Conservation (phyloP, 2,888 invertebrate species). For the Julus scanicus region DNA sequence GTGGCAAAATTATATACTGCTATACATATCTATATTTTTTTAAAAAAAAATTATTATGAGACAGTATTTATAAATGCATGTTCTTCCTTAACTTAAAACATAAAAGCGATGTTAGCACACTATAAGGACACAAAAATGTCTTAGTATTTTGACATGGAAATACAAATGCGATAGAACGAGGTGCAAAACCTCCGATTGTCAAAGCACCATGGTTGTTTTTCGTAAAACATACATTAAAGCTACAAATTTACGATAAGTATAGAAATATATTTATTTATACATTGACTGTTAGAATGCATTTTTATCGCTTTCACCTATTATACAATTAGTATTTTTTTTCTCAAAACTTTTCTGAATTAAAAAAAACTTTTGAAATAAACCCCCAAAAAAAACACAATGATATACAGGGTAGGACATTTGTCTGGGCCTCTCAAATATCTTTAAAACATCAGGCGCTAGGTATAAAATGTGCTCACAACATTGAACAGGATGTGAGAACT, state of each 20-base stretch:
- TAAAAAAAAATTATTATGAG: too few relatives aligned
- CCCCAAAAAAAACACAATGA: too few relatives aligned
- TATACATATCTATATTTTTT: too few relatives aligned
- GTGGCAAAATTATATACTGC: too few relatives aligned
- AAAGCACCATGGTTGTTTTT: not conserved
- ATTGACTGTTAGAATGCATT: not conserved
- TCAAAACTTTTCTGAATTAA: not conserved
- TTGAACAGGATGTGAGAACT: too few relatives aligned
- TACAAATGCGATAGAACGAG: not conserved
- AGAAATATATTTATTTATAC: not conserved
- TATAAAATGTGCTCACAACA: too few relatives aligned
- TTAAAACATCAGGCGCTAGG: too few relatives aligned
- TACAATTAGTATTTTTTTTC: not conserved
- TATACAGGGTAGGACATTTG: too few relatives aligned
- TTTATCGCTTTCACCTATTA: not conserved
- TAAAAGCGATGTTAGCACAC: not conserved
- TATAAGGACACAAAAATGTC: not conserved
- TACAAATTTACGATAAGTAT: not conserved
- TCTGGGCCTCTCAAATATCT: too few relatives aligned
- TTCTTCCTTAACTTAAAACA: too few relatives aligned
- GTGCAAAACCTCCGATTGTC: slow-evolving; percentile 9
- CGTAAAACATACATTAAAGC: not conserved
- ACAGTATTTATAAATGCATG: not conserved
- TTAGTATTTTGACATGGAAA: not conserved
- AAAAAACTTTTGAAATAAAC: not conserved